phyloP scores from a whole-genome alignment of 2,797 vertebrate species.

The Micromesistius poutassou region DNA sequence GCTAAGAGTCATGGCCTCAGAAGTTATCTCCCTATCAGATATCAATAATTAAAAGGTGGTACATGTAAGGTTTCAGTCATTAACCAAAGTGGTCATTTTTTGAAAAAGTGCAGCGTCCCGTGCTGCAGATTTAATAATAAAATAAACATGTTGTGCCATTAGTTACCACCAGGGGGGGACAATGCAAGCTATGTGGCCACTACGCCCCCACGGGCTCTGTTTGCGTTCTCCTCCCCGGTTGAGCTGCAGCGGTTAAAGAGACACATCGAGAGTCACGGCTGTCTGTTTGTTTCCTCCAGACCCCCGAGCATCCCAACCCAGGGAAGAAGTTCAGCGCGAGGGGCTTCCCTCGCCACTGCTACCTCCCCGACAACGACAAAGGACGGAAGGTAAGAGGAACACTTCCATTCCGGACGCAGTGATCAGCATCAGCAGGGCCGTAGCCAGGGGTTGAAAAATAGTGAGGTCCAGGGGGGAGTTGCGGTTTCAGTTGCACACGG shows the following conservation, averaged over 20 bases:
- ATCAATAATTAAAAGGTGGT: too few species aligned
- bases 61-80: too few species aligned
- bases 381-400: constrained; percentile 83
- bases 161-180: constrained; percentile 13
- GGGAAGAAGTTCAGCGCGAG: constrained; percentile 94
- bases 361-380: constrained; percentile 92
- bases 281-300: constrained; percentile 68
- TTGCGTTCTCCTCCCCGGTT: constrained; percentile 7
- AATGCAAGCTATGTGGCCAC: not conserved
- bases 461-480: too few species aligned
- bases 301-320: constrained; percentile 89
- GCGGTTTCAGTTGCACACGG: too few species aligned
- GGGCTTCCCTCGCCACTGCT: constrained; percentile 95
- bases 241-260: constrained; percentile 10
- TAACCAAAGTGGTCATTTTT: too few species aligned
- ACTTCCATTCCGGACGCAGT: not conserved
- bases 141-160: not conserved
- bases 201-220: not conserved
- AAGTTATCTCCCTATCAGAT: too few species aligned
- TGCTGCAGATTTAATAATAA: too few species aligned
- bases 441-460: too few species aligned
- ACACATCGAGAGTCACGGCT: constrained; percentile 25
- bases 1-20: too few species aligned
- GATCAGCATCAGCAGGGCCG: too few species aligned
- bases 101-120: not conserved